phyloP scores from a whole-genome alignment of 2,113 vertebrate species.

The Orycteropus afer region DNA sequence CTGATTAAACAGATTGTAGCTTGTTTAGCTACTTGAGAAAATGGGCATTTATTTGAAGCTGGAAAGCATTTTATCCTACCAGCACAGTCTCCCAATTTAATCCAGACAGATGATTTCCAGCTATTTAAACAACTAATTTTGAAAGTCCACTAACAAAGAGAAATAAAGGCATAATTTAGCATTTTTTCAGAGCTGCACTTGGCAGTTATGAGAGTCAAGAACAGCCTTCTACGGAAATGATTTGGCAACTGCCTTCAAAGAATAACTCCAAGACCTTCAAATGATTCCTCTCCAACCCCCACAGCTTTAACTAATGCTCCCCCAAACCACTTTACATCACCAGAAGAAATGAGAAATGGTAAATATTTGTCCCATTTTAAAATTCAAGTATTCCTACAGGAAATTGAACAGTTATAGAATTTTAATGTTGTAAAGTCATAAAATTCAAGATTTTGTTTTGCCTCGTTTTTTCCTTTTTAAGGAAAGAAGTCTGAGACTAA shows the following conservation, averaged over 20 bases:
- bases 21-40: not conserved
- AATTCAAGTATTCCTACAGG: conserved; percentile 2
- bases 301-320: not conserved
- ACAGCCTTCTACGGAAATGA: not conserved
- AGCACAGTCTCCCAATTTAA: conserved; percentile 22
- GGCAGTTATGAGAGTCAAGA: not conserved
- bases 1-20: conserved; percentile 18
- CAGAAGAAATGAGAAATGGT: not conserved
- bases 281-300: not conserved
- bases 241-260: conserved; percentile 5
- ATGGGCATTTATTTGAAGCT: not conserved
- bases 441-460: not conserved
- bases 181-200: conserved; percentile 22
- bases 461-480: not conserved
- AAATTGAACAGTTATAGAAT: conserved; percentile 48
- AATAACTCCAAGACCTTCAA: not conserved
- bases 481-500: conserved; percentile 43
- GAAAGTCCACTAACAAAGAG: not conserved
- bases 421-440: conserved; percentile 33
- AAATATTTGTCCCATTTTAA: conserved; percentile 27
- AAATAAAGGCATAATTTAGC: not conserved
- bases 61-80: conserved; percentile 7
- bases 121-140: conserved; percentile 39
- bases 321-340: not conserved
- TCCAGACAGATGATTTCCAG: not conserved